These are phyloP conservation scores for Monopis laevigella DNA, from an alignment of 2,888 invertebrate genomes.

Conservation along the genomic window DNA sequence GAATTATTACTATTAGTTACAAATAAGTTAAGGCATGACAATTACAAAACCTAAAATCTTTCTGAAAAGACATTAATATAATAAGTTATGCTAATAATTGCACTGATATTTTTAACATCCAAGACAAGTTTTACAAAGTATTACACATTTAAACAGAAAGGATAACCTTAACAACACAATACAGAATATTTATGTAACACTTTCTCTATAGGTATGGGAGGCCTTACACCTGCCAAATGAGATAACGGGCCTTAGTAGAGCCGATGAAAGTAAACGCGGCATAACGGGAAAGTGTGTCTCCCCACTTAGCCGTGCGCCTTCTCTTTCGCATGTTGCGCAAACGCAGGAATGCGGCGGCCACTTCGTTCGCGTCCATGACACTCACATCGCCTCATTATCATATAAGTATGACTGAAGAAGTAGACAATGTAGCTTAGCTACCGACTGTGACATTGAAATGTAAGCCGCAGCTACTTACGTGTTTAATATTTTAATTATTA, in stretches of 20 bases:
- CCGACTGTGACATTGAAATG: constrained; percentile 28
- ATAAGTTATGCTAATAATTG: no score
- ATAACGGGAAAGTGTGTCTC: constrained; percentile 52
- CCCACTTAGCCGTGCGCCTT: constrained; percentile 36
- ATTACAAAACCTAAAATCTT: no score
- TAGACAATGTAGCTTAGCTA: constrained; percentile 19
- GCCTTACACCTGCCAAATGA: constrained; percentile 60
- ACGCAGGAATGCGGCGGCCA: constrained; percentile 26
- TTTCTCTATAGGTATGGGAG: constrained; percentile 46
- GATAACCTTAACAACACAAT: no score
- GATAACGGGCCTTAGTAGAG: constrained; percentile 52
- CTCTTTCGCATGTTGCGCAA: constrained; percentile 56
- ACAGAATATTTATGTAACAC: constrained; percentile 42
- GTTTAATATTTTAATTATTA: no score
- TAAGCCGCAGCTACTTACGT: no score
- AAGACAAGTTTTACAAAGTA: no score
- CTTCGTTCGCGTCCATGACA: constrained; percentile 26
- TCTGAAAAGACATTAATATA: no score
- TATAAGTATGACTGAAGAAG: no score
- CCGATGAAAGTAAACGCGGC: constrained; percentile 63
- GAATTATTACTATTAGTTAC: no score
- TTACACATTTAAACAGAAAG: no score
- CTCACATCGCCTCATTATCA: constrained; percentile 33
- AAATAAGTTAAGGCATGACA: no score
- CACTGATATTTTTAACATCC: no score